Percentiles rank a stretch among this genome's conserved stretches.
These are phyloP conservation scores for Spodoptera frugiperda DNA, from an alignment of 1,140 invertebrate species.

Conservation along the genomic window DNA sequence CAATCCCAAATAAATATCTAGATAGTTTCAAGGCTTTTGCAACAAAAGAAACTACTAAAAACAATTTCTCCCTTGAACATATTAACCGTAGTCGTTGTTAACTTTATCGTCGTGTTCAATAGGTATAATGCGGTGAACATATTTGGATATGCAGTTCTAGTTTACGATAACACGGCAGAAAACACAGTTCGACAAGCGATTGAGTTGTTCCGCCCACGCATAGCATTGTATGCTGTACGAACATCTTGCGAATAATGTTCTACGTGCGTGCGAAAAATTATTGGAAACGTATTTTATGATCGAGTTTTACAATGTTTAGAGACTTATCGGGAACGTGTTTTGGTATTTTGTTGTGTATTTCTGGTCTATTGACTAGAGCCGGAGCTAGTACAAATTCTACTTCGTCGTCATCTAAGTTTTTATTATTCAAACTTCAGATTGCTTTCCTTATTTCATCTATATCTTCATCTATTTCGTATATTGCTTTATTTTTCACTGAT, in stretches of 20 bases:
- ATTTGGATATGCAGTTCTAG: slow-evolving; percentile 25
- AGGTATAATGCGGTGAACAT: slow-evolving; percentile 31
- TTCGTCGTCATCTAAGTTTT: no score
- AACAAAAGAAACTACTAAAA: background rate
- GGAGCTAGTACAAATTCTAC: no score
- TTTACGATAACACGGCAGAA: slow-evolving; percentile 36
- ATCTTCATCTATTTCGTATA: no score
- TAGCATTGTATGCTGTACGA: slow-evolving; percentile 43
- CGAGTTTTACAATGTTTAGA: slow-evolving; percentile 26
- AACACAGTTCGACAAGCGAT: slow-evolving; percentile 50
- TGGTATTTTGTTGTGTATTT: background rate
- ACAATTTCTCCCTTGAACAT: slow-evolving; percentile 18
- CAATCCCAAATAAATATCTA: no score
- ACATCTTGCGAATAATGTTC: slow-evolving; percentile 43
- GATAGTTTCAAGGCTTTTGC: background rate
- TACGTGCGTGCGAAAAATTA: slow-evolving; percentile 32
- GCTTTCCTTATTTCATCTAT: no score
- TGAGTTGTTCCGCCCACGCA: slow-evolving; percentile 56
- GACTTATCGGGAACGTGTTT: background rate
- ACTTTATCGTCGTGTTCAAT: slow-evolving; percentile 30
- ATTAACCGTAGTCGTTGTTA: background rate
- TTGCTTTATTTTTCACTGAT: no score
- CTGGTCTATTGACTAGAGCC: no score
- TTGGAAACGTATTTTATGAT: slow-evolving; percentile 32
- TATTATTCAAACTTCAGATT: no score